Evolutionary conservation across 2,113 vertebrate species (phyloP), one percentile per base, ranked within the genome.

Genomic region (Etheostoma spectabile): DNA sequence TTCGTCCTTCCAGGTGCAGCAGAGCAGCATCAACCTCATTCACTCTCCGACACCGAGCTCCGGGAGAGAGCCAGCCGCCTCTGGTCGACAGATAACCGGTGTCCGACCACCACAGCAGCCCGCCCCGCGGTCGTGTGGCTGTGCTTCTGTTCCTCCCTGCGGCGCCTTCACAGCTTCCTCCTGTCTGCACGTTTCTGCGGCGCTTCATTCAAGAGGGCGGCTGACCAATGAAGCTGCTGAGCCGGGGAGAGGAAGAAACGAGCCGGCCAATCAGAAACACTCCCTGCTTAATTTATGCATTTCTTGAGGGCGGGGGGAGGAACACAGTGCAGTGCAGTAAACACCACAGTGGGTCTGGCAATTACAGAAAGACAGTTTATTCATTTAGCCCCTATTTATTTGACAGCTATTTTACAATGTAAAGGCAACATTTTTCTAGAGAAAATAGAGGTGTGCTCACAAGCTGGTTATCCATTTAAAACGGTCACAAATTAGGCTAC

Each of bases 1-100:
- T 94, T 97, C 97, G 95, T 98, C 96, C 95, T 97, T 97, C 97
- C 97, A 98, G 95, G 95, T 96, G 93, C 97, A 98, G 93, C 97
- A 98, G 71, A 98, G 96, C 94, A 98, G 95, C 96, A 97, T 98
- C 94, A 98, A 97, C 96, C 97, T 96, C 97, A 97, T 98, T 91
- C 96, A 96, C 94, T 86, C 84, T 89, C 82, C 82, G 73, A 57
- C 79, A 71, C 74, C 63, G 86, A 91, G 90, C 92, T 93, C 91
- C 57, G 80, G 82, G 70, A 80, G 74, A 91, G 91, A 93, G 90
- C 89, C 74, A 60, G 83, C 74, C 74, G 71, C 80, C 68, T 89
- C 79, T 86, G 88, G 66, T 86, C 87, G 60, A 84, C 75, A 86
- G 88, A 83, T 71, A 70, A 77, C 83, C 70, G 87, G 76, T 81